Base-by-base conservation (phyloP, 2,113 vertebrate species). In the Halcyon senegalensis region DNA sequence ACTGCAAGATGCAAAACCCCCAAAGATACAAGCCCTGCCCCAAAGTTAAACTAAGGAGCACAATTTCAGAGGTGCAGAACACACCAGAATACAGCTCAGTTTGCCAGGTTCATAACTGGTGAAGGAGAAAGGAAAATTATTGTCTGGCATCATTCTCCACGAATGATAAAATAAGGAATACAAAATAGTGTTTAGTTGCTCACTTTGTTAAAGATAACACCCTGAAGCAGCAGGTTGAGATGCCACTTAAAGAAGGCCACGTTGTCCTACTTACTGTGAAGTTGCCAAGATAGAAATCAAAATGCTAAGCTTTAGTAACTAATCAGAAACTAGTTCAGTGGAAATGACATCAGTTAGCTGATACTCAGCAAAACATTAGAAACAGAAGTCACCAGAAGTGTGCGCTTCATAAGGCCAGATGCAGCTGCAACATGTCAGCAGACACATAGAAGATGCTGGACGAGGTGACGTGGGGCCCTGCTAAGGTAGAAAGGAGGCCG, bases 261-360 rank as follows among this genome's bases (percentile, higher is more conserved):
- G 37, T 14, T 43, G 44, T 60, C 51, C 86, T 64, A 19, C 62
- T 90, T 62, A 55, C 80, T 37, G 44, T 48, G 66, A 93, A 91
- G 89, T 2, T 55, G 58, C 53, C 7, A 58, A 94, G 77, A 53
- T 7, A 76, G 85, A 92, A 87, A 94, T 55, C 64, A 68, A 91
- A 94, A 76, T 7, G 58, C 44, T 87, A 68, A 93, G 76, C 53
- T 93, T 53, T 48, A 78, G n/a, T 68, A 93, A 79, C 66, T 93
- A n/a, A 93, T 66, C 73, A 89, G 67, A 94, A 95, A 68, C 35
- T 19, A n/a, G 77, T 21, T 58, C 80, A 16, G 24, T 79, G 70
- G 60, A 76, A 94, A 46, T 35, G 24, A 4, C 82, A 90, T 53
- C 73, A 89, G 76, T 51, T 78, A 56, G 84, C 60, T 62, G 83